Percentiles rank a stretch among this genome's conserved stretches.
phyloP scores from a whole-genome alignment of 2,888 invertebrate genomes.

The Agrotis clavis region DNA sequence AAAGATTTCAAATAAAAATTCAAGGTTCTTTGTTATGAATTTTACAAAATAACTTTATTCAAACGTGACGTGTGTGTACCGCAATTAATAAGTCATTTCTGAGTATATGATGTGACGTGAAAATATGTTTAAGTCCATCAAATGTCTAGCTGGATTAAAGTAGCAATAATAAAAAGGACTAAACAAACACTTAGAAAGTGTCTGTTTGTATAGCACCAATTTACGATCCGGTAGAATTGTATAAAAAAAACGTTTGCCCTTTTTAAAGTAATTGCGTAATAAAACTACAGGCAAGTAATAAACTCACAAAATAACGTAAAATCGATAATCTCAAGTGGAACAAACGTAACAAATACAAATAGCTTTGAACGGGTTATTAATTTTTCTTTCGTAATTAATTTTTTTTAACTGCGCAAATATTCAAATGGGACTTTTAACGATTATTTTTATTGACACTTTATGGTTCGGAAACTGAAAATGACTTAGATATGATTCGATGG shows the following conservation, averaged over 20 bases:
- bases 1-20: neutral
- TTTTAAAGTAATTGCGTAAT: constrained; percentile 64
- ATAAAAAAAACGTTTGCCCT: constrained; percentile 59
- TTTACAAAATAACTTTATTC: constrained; percentile 17
- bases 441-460: constrained; percentile 90
- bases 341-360: constrained; percentile 71
- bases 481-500: constrained; percentile 83
- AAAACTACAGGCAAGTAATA: constrained; percentile 64
- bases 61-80: constrained; percentile 23
- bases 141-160: constrained; percentile 33
- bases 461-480: constrained; percentile 88
- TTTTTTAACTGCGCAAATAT: constrained; percentile 85
- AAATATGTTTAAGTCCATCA: constrained; percentile 44
- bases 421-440: constrained; percentile 84
- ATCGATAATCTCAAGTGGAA: constrained; percentile 76
- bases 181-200: constrained; percentile 40
- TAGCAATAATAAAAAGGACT: constrained; percentile 32
- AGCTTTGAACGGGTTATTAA: constrained; percentile 85
- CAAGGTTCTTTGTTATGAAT: constrained; percentile 2
- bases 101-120: constrained; percentile 17
- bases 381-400: constrained; percentile 77
- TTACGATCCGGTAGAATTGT: constrained; percentile 54
- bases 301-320: constrained; percentile 65
- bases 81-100: constrained; percentile 25
- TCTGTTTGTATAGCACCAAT: constrained; percentile 49